Evolutionary conservation across 2,113 vertebrate genomes (phyloP).

Genomic region (Struthidea cinerea): DNA sequence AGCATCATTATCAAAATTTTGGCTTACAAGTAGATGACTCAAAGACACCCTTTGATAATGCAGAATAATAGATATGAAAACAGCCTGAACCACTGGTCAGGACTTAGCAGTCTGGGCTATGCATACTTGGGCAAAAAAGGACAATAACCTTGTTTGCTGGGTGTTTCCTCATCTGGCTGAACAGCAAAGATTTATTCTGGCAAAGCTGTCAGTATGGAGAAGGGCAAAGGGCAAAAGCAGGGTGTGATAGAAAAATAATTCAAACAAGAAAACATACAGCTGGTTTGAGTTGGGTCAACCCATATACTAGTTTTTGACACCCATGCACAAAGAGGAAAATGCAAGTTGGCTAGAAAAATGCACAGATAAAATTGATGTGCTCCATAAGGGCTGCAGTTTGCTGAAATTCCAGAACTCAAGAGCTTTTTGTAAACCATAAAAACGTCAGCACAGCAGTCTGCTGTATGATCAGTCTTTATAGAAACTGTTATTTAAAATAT

Average conservation of each 20-base stretch:
- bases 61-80: not conserved
- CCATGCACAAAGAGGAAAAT: not conserved
- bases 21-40: not conserved
- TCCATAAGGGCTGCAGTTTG: not conserved
- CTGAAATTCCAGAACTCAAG: not conserved
- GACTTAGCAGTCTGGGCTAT: not conserved
- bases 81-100: not conserved
- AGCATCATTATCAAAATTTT: not conserved
- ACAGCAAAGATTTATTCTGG: not conserved
- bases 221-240: not conserved
- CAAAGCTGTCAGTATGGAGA: not conserved
- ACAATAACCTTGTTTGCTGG: not conserved
- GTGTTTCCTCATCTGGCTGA: not conserved
- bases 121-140: slow-evolving; percentile 14
- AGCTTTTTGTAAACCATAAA: not conserved
- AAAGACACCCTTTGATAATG: not conserved
- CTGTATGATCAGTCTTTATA: not conserved
- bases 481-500: not conserved
- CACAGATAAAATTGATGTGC: not conserved
- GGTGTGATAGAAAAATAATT: not conserved
- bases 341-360: not conserved
- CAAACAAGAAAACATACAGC: not conserved
- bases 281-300: not conserved
- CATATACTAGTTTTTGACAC: not conserved
- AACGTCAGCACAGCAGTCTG: not conserved